These are phyloP conservation scores for Tholera decimalis DNA, from an alignment of 2,888 invertebrate genomes.

Conservation along the genomic window DNA sequence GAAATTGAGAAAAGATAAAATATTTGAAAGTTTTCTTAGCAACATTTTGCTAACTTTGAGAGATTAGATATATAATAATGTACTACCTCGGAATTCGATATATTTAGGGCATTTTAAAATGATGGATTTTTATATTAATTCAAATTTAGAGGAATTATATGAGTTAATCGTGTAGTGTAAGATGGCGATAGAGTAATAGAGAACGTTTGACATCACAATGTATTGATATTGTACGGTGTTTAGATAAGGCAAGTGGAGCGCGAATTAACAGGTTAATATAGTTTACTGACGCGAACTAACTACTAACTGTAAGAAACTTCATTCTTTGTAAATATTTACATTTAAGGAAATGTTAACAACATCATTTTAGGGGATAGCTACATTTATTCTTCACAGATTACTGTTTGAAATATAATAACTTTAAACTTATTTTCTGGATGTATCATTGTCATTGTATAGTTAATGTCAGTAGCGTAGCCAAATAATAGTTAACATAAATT, in stretches of 20 bases:
- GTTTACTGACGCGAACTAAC: slow-evolving; percentile 74
- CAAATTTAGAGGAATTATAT: slow-evolving; percentile 58
- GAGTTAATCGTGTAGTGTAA: slow-evolving; percentile 65
- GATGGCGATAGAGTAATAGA: slow-evolving; percentile 49
- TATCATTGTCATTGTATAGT: slow-evolving; percentile 51
- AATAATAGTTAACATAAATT: slow-evolving; percentile 34
- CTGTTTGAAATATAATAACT: slow-evolving; percentile 33
- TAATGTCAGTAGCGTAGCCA: slow-evolving; percentile 43
- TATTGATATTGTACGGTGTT: slow-evolving; percentile 56
- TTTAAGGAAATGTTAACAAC: slow-evolving; percentile 73
- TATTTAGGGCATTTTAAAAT: slow-evolving; percentile 60
- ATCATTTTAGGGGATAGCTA: slow-evolving; percentile 62
- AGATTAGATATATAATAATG: slow-evolving; percentile 63
- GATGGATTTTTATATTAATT: slow-evolving; percentile 59
- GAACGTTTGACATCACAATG: slow-evolving; percentile 61
- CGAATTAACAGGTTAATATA: slow-evolving; percentile 69
- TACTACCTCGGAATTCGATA: slow-evolving; percentile 63
- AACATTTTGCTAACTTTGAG: slow-evolving; percentile 57
- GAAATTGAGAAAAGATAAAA: slow-evolving; percentile 47
- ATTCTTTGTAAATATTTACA: slow-evolving; percentile 81
- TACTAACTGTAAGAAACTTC: slow-evolving; percentile 69
- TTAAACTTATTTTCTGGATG: slow-evolving; percentile 23
- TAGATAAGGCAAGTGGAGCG: slow-evolving; percentile 47
- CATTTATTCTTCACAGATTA: slow-evolving; percentile 63
- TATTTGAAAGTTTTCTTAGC: slow-evolving; percentile 49